Base-by-base conservation (phyloP, 2,113 vertebrate genomes). In the Perca fluviatilis region DNA sequence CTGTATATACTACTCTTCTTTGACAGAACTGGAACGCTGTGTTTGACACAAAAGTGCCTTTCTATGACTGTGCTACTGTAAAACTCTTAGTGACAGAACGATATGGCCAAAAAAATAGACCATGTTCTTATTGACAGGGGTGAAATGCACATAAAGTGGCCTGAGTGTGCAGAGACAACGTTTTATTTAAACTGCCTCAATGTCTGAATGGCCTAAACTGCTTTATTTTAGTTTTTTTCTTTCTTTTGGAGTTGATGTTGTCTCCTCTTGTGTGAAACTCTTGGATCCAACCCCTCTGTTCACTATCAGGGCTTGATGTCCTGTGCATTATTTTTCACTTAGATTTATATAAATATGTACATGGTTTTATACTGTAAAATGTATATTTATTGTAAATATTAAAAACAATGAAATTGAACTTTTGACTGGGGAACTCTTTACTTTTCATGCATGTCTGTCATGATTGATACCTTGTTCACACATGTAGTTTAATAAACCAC, bases 301-400 rank as follows among this genome's bases (percentile, higher is more conserved):
- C 96, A 96, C 95, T 96, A 97, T 95, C 96, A 94, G 95, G 96
- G 97, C 96, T 97, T 92, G 96, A 98, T 66, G 97, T 96, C 96
- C 96, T 96, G 96, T 96, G 93, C 94, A 95, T 96, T 95, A 93
- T 94, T 93, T 94, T 94, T 86, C 93, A 95, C 95, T 83, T 93
- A 95, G 93, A 93, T 96, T 96, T 96, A 94, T 93, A 95, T 93
- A 86, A 90, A 92, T 91, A 92, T 98, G 97, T 98, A 98, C 94
- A 98, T 97, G 96, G 94, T 97, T 97, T 96, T 96, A 96, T 95
- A 91, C 86, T 94, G 96, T 96, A 94, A 95, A 94, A 95, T 95
- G 93, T 96, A 95, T 96, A 96, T 96, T 96, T 96, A 95, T 94
- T 98, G 96, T 97, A 97, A 95, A 97, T 97, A 97, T 94, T 96